Base-by-base conservation (phyloP, 2,888 invertebrate species). In the Sphaerophoria rueppellii region DNA sequence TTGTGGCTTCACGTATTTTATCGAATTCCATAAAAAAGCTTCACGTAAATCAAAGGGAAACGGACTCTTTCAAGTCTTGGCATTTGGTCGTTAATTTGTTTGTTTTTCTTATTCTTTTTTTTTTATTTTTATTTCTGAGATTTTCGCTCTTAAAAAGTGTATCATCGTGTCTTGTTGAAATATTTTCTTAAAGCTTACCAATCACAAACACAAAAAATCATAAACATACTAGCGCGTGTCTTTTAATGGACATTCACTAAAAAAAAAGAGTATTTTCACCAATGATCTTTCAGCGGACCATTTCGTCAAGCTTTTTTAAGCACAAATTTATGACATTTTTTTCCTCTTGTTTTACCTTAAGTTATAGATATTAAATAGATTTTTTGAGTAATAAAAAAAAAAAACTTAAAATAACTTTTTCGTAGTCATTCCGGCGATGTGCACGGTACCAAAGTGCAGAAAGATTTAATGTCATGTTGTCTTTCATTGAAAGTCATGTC, bases 141-240 rank as follows among this genome's bases (percentile, higher is more conserved):
- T 24, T 24, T 24, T 24, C 24, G 24, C 24, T 24, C 24, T 24
- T 24, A 2, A 24, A 24, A 24, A 24, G 24, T 2, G 24, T 43
- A 43, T 43, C 9, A 11, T 4, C 0, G 65, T 52, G 24, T 76
- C 70, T 76, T 70, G 52, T 61, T 55, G 9, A 63, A 70, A 71
- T 63, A n/a, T 58, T 70, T 71, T 12, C n/a, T 63, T 7, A 16
- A 55, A 65, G 46, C 32, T 35, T 12, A 35, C n/a, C 16, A n/a
- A 35, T 14, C 32, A 35, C 57, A 73, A 65, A 52, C 4, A 6
- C 70, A 40, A 52, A 69, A 58, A 63, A 24, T 24, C 65, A 72
- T 76, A 76, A 81, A 81, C 67, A 81, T 71, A 76, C 43, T 9
- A 24, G 72, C 81, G 76, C 76, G 81, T 82, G 81, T 82, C 81